Evolutionary conservation across 2,888 invertebrate species (phyloP).

Genomic region (Scaptomyza parva): DNA sequence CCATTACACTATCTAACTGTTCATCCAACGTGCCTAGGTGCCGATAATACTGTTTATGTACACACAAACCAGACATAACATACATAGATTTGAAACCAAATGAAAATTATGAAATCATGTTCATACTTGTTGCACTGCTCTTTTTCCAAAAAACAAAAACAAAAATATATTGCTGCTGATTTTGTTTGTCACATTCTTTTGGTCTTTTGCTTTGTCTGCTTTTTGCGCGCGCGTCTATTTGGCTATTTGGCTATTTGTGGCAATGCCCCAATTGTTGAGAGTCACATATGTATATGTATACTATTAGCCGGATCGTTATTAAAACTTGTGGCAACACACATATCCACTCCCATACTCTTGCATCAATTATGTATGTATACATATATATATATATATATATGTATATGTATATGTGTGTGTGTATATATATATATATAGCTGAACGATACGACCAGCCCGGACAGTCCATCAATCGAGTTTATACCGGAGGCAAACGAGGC

Average conservation of each 20-base stretch:
- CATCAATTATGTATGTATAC: slow-evolving; percentile 1
- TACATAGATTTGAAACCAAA: not conserved
- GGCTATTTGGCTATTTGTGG: not conserved
- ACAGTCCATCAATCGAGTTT: slow-evolving; percentile 81
- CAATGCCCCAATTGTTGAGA: slow-evolving; percentile 3
- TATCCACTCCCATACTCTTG: slow-evolving; percentile 5
- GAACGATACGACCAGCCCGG: slow-evolving; percentile 77
- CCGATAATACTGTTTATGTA: not conserved
- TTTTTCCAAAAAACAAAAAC: not conserved
- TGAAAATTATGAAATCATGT: not conserved
- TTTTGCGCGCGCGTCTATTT: slow-evolving; percentile 29
- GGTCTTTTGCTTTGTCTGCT: slow-evolving; percentile 24
- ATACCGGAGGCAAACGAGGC: slow-evolving; percentile 77
- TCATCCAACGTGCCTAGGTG: too few species aligned
- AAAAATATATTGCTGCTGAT: slow-evolving; percentile 6
- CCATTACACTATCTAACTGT: not conserved
- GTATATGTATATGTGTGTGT: slow-evolving; percentile 38
- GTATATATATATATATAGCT: slow-evolving; percentile 49
- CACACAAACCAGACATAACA: not conserved
- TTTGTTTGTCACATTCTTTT: not conserved
- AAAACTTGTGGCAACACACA: slow-evolving; percentile 20
- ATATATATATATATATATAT: slow-evolving; percentile 5
- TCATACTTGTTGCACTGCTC: slow-evolving; percentile 1
- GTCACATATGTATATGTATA: not conserved
- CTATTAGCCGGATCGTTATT: slow-evolving; percentile 8